Base-by-base conservation (phyloP, 2,797 vertebrate species). In the Sebastiscus albofasciatus region DNA sequence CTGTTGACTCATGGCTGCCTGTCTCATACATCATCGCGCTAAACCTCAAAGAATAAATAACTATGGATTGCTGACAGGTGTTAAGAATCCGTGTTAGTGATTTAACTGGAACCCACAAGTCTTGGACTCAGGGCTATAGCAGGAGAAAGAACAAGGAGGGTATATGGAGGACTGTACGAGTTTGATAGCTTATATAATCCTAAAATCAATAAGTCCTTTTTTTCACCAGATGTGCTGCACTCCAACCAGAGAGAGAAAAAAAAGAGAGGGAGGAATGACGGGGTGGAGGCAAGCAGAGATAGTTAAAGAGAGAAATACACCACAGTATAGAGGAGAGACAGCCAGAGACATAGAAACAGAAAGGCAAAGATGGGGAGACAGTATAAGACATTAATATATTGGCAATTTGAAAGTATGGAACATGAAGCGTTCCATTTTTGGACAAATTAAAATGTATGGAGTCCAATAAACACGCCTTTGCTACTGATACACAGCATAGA, bases 131-230 rank as follows among this genome's bases (percentile, higher is more conserved):
- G 46, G 67, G 58, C 39, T 59, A 7, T 46, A 29, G 33, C 20
- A 14, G 34, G 22, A 65, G 56, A 69, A 46, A 67, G 49, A 64
- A 49, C 61, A 72, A 61, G 26, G 71, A 54, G 54, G 54, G 14
- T 26, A 55, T 10, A 55, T 2, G 10, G 27, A 80, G 78, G 52
- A 75, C 58, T 74, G 67, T 65, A 75, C 27, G 34, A 46, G 73
- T 80, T 68, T 79, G 72, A 87, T 72, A 79, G 58, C 26, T 81
- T 80, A 70, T 83, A 59, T 82, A 82, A 91, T 89, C 79, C 71
- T 34, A 61, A 74, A 80, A 88, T 92, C 88, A 90, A 87, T 90
- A 82, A 69, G 4, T 64, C 36, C 54, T 42, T 18, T 74, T 74
- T 87, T 77, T 68, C 54, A 71, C 55, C 59, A 65, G 59, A 80